Evolutionary conservation across 1,140 invertebrate genomes (phyloP).

Genomic region (Drosophila ironensis): DNA sequence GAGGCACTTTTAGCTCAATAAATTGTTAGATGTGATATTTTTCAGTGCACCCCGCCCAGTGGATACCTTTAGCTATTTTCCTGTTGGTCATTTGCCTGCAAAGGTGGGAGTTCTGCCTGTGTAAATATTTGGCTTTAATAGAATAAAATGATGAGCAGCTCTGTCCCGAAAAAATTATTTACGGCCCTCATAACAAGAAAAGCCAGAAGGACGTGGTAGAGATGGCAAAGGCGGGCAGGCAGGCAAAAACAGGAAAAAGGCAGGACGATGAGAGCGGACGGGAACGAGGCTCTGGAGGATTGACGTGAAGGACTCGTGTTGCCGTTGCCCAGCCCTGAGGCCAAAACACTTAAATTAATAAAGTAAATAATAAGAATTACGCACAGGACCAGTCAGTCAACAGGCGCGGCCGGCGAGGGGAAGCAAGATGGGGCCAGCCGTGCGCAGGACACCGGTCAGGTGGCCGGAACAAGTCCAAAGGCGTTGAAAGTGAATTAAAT

Average conservation of each 20-base stretch:
- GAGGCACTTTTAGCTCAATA: too few relatives aligned
- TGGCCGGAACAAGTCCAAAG: conserved; percentile 19
- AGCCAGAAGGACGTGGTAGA: background rate
- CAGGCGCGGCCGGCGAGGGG: background rate
- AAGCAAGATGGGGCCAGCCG: background rate
- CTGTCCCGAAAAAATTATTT: conserved; percentile 51
- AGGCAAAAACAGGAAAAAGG: conserved; percentile 3
- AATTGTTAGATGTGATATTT: too few relatives aligned
- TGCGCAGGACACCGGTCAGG: conserved; percentile 31
- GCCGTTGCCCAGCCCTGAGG: conserved; percentile 33
- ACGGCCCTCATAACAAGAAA: conserved; percentile 26
- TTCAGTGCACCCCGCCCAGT: conserved; percentile 3
- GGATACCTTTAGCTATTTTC: conserved; percentile 25
- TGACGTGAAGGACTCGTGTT: conserved; percentile 11
- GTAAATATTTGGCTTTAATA: conserved; percentile 79
- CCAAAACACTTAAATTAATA: conserved; percentile 80
- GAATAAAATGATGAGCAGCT: conserved; percentile 72
- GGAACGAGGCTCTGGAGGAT: background rate
- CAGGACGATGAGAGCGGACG: background rate
- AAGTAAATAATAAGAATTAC: conserved; percentile 78
- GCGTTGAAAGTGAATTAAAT: conserved; percentile 77
- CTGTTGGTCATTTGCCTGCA: conserved; percentile 41
- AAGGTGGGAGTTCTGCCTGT: conserved; percentile 31
- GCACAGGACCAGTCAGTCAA: conserved; percentile 29
- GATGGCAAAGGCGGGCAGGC: background rate